Evolutionary conservation across 1,140 invertebrate genomes (phyloP), one percentile per base, ranked within the genome.

Genomic region (Pectinophora gossypiella): DNA sequence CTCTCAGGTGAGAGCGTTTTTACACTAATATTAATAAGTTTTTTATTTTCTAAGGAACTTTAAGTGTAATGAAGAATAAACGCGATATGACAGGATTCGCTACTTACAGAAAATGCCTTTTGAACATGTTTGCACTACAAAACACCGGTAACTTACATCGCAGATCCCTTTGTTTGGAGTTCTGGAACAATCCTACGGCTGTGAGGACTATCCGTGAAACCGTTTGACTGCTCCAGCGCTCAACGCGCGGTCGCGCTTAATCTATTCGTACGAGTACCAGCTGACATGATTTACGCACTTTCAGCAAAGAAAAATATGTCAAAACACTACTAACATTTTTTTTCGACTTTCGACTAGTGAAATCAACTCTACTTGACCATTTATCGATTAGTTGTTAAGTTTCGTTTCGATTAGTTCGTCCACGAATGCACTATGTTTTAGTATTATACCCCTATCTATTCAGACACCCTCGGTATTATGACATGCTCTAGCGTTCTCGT

Each of bases 221-320:
- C 78, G 77, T 84, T 78, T 62, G 77, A 81, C 67, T 81, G 75
- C 80, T 85, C 72, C 78, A 72, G 56, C 16, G 19, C 81, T 83
- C 68, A 36, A 38, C 7, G 13, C 56, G 51, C n/a, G n/a, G n/a
- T 49, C 43, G 54, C 55, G 19, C 49, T 66, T 59, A 59, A 51
- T 71, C 72, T 76, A 78, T 76, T 65, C 57, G 68, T 73, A 74
- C 72, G 68, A 72, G 64, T 77, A 80, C 68, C 84, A 87, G 87
- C 87, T 89, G 87, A 87, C 85, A 89, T 86, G 87, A 89, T 87
- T 87, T 85, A 89, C 87, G 85, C 85, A 89, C 87, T 88, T 87
- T 87, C 87, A 89, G 87, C 85, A 89, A 89, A 89, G 85, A 89
- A 89, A 89, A 89, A 86, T 84, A 87, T 87, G 87, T 89, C 87